Base-by-base conservation (phyloP, 1,140 invertebrate genomes). In the Drosophila jambulina region DNA sequence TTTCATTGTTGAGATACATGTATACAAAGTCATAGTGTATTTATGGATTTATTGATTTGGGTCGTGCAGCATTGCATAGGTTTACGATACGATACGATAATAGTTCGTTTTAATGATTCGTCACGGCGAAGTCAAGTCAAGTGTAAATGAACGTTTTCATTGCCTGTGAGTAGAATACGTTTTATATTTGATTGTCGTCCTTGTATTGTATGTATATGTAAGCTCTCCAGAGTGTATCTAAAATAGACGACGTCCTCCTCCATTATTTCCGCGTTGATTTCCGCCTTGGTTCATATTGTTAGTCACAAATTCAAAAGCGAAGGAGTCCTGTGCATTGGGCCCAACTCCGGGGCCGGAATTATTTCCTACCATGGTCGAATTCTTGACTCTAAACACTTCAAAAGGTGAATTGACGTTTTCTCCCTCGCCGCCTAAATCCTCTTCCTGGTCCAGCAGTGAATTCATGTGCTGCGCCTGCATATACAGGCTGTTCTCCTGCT, bases 401-500 rank as follows among this genome's bases (percentile, higher is more conserved):
- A 92, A 92, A 23, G 91, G 91, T 4, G 82, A 87, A n/a, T 81
- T 88, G 65, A 75, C 88, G 25, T 82, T 87, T 21, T 36, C 34
- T 5, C 34, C 34, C 5, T 36, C 12, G 34, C 34, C 34, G 19
- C 79, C 62, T 27, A 88, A 94, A 19, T 75, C 62, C 80, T 95
- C 91, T 54, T 91, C 94, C 70, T 95, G 94, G 80, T 95, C 95
- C 36, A 95, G 82, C 86, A 95, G 90, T 19, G 94, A 94, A 71
- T 94, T 95, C 17, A 95, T 79, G 45, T 95, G 93, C 76, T 95
- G 95, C 0, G 95, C 95, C 82, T 97, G 96, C 94, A 96, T 96
- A 67, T 97, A 96, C 42, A 97, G 93, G 71, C 95, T 96, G 93
- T 97, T 97, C 93, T 97, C 96, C 92, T 97, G 96, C 91, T 97